Base-by-base conservation (phyloP, 2,797 vertebrate species). In the Mus minutoides region DNA sequence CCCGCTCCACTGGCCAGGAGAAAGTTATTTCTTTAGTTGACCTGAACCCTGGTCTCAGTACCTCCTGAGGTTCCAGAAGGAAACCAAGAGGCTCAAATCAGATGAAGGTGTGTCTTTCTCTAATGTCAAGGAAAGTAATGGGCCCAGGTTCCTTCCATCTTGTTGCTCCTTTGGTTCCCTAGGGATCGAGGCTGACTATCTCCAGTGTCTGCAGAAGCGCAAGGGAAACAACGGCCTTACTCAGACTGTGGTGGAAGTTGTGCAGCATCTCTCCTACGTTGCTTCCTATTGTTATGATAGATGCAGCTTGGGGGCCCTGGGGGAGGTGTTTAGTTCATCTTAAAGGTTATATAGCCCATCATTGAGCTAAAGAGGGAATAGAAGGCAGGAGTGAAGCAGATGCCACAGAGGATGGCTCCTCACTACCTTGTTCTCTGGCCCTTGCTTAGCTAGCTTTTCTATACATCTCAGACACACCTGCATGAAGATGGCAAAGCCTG, bases 111-210 rank as follows among this genome's bases (percentile, higher is more conserved):
- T 34, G 21, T 52, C 49, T n/a, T 43, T 64, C 34, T 64, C 54
- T 40, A 52, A 49, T 1, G 0, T 19, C 12, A 11, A 16, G 5
- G 77, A 9, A 21, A 11, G 0, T 0, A 2, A 17, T 4, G 21
- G 21, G 58, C 40, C 43, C 29, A 11, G 29, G 52, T 12, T 62
- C 87, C 83, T 90, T 43, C 83, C 24, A 11, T 84, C 40, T 75
- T 71, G 49, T 83, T 64, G 12, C 79, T 80, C 60, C 0, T 0
- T 24, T 0, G 0, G 69, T 71, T 76, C 90, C 34, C 49, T 58
- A 71, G 77, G 56, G 52, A 26, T 1, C 16, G 69, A 71, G n/a
- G 80, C 75, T 49, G 12, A 4, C 52, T 26, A 19, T 52, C 13
- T 22, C 78, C n/a, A 6, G 8, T 37, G 60, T 73, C 75, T 71